phyloP scores from a whole-genome alignment of 2,888 invertebrate species.

The Laothoe populi region DNA sequence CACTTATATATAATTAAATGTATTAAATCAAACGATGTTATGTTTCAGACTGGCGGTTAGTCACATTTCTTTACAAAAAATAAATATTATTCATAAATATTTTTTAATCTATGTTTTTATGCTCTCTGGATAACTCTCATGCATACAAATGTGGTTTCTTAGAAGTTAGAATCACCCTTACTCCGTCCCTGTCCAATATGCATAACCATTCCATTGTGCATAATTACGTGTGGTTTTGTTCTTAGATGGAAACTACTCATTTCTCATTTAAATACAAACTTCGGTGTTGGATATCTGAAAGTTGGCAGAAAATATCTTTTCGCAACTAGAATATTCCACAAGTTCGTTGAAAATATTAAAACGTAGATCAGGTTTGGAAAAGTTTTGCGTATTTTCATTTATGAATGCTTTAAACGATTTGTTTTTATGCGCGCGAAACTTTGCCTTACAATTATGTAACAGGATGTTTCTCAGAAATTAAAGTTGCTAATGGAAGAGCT shows the following conservation, averaged over 20 bases:
- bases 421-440: constrained; percentile 7
- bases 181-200: constrained; percentile 45
- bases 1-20: no score
- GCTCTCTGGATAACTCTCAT: no score
- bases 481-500: constrained; percentile 7
- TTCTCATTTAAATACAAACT: constrained; percentile 39
- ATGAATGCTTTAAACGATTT: constrained; percentile 10
- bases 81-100: no score
- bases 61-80: no score
- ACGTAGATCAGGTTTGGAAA: constrained; percentile 13
- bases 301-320: constrained; percentile 28
- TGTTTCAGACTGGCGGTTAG: no score
- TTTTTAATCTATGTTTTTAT: no score
- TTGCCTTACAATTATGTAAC: neutral
- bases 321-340: constrained; percentile 16
- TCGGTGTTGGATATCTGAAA: constrained; percentile 36
- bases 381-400: constrained; percentile 19
- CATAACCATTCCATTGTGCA: constrained; percentile 65
- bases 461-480: constrained; percentile 1
- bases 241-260: constrained; percentile 35
- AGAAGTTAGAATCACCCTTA: neutral
- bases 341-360: constrained; percentile 2
- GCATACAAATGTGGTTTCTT: no score
- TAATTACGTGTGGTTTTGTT: constrained; percentile 62
- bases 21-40: no score